Base-by-base conservation (phyloP, 2,797 vertebrate genomes). In the Lutjanus campechanus region DNA sequence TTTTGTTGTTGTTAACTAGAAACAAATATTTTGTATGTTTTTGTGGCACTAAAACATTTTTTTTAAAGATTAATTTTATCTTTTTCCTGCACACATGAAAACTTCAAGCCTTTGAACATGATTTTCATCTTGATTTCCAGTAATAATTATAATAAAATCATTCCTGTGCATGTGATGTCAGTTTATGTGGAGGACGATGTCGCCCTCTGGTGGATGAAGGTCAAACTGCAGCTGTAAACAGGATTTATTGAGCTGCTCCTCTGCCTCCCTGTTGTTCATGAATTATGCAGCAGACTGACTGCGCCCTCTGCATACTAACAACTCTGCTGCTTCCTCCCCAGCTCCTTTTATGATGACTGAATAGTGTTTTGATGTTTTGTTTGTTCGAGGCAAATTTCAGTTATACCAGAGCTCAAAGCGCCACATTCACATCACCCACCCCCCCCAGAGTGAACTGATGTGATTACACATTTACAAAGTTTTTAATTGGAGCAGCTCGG, bases 251-350 rank as follows among this genome's bases (percentile, higher is more conserved):
- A 74, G 1, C 46, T 3, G 49, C 58, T 56, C 8, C 11, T 84
- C 25, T 46, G 60, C 78, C 64, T 16, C 29, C 54, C 19, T 77
- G 0, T 17, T 64, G 7, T 19, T 63, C 25, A 83, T 93, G 77
- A 86, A 92, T 86, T 72, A 91, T 90, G 74, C 85, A 92, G 66
- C 58, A 68, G 49, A 10, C 11, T 50, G 81, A 43, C 71, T 81
- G 22, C 44, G 1, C 71, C 29, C 54, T 46, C 47, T 86, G 85
- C 82, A 83, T 81, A 64, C 44, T 54, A 88, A 89, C 69, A 49
- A 1, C 77, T 41, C 81, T 64, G 76, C 83, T 61, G 74, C 76
- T 68, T 69, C 84, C 85, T 56, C 53, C 43, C 6, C 44, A 1
- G 41, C 36, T 56, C 44, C 29, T 44, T 61, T 70, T 25, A 59